Evolutionary conservation across 2,113 vertebrate genomes (phyloP).

Genomic region (Sturnus vulgaris): DNA sequence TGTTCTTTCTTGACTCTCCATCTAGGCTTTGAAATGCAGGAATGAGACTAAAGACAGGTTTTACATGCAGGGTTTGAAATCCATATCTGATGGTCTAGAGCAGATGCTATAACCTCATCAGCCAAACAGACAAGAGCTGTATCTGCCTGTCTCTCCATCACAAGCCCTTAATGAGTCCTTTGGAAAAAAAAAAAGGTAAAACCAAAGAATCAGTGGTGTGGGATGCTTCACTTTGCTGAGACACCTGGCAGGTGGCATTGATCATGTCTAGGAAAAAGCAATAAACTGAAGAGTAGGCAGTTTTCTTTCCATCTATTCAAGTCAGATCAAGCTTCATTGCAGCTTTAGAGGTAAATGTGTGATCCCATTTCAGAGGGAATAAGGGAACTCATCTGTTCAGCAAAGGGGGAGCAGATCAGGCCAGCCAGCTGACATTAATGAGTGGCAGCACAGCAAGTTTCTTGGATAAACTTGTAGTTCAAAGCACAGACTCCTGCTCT

Average conservation of each 20-base stretch:
- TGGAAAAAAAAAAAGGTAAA: neutral
- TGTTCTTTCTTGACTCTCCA: neutral
- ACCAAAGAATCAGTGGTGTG: neutral
- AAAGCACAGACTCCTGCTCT: neutral
- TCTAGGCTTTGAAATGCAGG: neutral
- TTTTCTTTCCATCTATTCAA: neutral
- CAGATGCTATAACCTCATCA: neutral
- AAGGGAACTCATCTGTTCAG: neutral
- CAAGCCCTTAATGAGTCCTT: neutral
- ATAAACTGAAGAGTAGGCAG: neutral
- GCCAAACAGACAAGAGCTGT: neutral
- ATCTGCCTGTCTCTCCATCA: neutral
- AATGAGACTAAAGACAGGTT: neutral
- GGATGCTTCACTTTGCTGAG: neutral
- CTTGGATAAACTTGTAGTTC: neutral
- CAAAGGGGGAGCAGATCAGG: neutral
- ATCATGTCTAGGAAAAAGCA: neutral
- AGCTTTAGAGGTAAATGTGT: neutral
- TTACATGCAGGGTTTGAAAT: neutral
- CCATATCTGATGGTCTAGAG: neutral
- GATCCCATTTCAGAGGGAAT: neutral
- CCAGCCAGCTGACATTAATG: neutral
- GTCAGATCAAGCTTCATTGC: neutral
- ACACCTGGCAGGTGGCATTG: neutral
- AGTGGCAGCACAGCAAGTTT: neutral